Evolutionary conservation across 2,797 vertebrate species (phyloP).

Genomic region (Staurois parvus): DNA sequence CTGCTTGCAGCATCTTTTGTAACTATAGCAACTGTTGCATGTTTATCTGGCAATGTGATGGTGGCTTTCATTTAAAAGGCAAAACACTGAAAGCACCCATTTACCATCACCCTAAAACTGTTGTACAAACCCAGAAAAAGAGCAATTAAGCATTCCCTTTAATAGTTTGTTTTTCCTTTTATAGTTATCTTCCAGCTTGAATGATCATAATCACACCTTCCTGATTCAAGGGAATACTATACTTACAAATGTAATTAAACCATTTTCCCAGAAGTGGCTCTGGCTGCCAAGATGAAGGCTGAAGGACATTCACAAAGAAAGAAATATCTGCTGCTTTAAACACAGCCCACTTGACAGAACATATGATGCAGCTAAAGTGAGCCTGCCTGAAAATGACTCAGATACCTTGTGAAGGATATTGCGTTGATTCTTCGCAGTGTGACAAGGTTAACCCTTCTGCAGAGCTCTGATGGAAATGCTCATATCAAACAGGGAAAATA

Average conservation of each 20-base stretch:
- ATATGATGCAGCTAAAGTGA: constrained; percentile 18
- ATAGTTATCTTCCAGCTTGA: not conserved
- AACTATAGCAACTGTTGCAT: too few species aligned
- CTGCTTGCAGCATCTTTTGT: too few species aligned
- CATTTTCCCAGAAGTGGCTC: not conserved
- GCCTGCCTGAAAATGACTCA: constrained; percentile 34
- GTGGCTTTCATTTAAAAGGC: too few species aligned
- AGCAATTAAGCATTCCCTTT: too few species aligned
- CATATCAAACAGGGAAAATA: constrained; percentile 37
- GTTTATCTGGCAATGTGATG: too few species aligned
- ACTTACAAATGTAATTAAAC: not conserved
- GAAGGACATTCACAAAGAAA: constrained; percentile 38
- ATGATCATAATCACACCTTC: not conserved
- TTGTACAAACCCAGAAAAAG: too few species aligned
- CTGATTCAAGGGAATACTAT: not conserved
- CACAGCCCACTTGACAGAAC: constrained; percentile 29
- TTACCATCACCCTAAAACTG: too few species aligned
- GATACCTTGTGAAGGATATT: constrained; percentile 47
- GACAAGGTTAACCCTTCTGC: constrained; percentile 44
- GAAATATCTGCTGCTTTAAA: constrained; percentile 10
- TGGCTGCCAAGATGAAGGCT: not conserved
- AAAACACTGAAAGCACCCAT: too few species aligned
- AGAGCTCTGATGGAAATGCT: not conserved
- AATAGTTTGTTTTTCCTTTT: too few species aligned
- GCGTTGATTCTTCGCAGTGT: constrained; percentile 4